A percentile compares a stretch with the other conserved stretches of the same genome.
phyloP scores from a whole-genome alignment of 2,888 invertebrate species.

The Tholera decimalis region DNA sequence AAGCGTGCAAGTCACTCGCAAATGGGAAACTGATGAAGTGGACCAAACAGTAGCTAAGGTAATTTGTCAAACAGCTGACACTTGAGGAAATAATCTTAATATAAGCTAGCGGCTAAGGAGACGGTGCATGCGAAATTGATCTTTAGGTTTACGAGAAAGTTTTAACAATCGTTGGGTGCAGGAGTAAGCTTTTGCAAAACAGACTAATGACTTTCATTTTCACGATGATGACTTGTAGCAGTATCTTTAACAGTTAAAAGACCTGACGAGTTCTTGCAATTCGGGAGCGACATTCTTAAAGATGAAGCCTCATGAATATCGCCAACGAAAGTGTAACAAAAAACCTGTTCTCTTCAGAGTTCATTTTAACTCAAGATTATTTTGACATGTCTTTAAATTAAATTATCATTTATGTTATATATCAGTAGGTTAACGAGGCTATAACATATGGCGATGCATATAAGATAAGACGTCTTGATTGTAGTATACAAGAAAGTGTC shows the following conservation, averaged over 20 bases:
- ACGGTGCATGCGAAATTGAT: constrained; percentile 9
- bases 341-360: constrained; percentile 65
- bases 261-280: constrained; percentile 65
- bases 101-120: constrained; percentile 9
- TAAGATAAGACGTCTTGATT: constrained; percentile 16
- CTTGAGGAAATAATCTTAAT: constrained; percentile 46
- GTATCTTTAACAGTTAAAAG: constrained; percentile 70
- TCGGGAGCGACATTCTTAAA: constrained; percentile 78
- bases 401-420: background rate
- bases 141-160: constrained; percentile 6
- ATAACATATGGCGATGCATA: constrained; percentile 6
- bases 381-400: background rate
- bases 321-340: constrained; percentile 78
- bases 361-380: constrained; percentile 29
- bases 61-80: constrained; percentile 72
- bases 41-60: constrained; percentile 65
- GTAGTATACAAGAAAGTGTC: constrained; percentile 19
- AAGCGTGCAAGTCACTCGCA: constrained; percentile 68
- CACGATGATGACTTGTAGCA: constrained; percentile 64
- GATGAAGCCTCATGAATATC: constrained; percentile 69
- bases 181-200: constrained; percentile 34
- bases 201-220: constrained; percentile 73
- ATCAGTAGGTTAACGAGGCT: constrained; percentile 17
- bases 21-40: constrained; percentile 56
- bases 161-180: constrained; percentile 1